Base-by-base conservation (phyloP, 2,888 invertebrate species). In the Heliconius charithonia region DNA sequence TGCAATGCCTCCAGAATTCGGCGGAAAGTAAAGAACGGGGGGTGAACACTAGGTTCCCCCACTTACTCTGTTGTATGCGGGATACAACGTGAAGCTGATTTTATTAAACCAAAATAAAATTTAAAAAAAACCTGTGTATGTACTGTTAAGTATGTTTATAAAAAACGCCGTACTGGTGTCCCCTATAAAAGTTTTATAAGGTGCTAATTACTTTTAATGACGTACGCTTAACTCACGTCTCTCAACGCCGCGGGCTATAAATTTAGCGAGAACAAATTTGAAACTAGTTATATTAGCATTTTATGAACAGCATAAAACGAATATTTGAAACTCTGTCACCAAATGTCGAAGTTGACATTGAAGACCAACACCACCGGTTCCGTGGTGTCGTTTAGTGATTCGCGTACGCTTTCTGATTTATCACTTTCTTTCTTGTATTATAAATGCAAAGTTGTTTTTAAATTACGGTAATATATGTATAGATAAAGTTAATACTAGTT, bases 241-340 rank as follows among this genome's bases (percentile, higher is more conserved):
- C 83, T 86, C 83, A 85, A 80, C 84, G 88, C 88, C 86, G 82
- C 85, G 85, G 85, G 87, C 88, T 82, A 91, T 92, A 90, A 90
- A 89, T 91, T 91, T 89, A 89, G 90, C 89, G 87, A 88, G 88
- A 90, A 90, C 89, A 89, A 83, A 91, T 88, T 88, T 90, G 89
- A 90, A 76, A 90, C 90, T 89, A 88, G 89, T 87, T 85, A 80
- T 84, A 92, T 92, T 92, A 90, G 88, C 91, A 91, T 93, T 92
- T 92, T 92, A 92, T 92, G 90, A 91, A 91, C 90, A 90, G 85
- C 83, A 87, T 89, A 87, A 88, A 88, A 87, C 87, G 87, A 86
- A 88, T 84, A 85, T 90, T 91, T 87, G 90, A 92, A 92, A 92
- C 92, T 90, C 78, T 81, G 87, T 89, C 86, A 87, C 85, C 84